Evolutionary conservation across 2,797 vertebrate species (phyloP), one percentile per base, ranked within the genome.

Genomic region (Hylomyscus alleni): DNA sequence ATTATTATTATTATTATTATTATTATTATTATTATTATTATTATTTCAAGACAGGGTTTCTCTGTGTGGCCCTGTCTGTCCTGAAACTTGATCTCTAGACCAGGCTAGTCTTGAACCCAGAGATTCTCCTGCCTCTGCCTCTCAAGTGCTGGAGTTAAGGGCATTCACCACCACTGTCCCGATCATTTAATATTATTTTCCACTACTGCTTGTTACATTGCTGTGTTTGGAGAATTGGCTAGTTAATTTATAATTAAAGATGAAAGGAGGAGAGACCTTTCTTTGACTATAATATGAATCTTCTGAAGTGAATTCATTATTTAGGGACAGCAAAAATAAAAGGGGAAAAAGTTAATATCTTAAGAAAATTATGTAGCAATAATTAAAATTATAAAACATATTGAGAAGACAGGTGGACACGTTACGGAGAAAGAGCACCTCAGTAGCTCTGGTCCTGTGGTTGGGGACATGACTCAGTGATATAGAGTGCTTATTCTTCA

Each of bases 291-390:
- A 73, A 37, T 72, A 69, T 75, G 52, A 81, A 78, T 92, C 8
- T 88, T 88, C n/a, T 86, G 87, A 90, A 93, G 91, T 88, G 47
- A 20, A 12, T 73, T 91, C 17, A 60, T 93, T 65, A 93, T 89
- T 90, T 85, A 31, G 22, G 31, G n/a, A 34, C 12, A 86, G 58
- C 24, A 90, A 69, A 85, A 92, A 58, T 78, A 73, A 31, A 52
- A 84, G 10, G 15, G 82, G 75, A 81, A 87, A 75, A 73, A 29
- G 12, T 56, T 90, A 1, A 12, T 93, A 88, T 50, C 90, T n/a
- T 40, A 62, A 94, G 50, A 95, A 95, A 54, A 56, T 73, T 56
- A 24, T n/a, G 29, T 0, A 44, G 37, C 19, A 89, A 62, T 62
- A 50, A 3, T 67, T 96, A 37, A 22, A 52, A 84, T 65, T 94